Evolutionary conservation across 30 jellyfish, hydroid and myxozoan genomes (phyloP), one percentile per base, ranked within the genome.

Genomic region (Chironex yamaguchii): DNA sequence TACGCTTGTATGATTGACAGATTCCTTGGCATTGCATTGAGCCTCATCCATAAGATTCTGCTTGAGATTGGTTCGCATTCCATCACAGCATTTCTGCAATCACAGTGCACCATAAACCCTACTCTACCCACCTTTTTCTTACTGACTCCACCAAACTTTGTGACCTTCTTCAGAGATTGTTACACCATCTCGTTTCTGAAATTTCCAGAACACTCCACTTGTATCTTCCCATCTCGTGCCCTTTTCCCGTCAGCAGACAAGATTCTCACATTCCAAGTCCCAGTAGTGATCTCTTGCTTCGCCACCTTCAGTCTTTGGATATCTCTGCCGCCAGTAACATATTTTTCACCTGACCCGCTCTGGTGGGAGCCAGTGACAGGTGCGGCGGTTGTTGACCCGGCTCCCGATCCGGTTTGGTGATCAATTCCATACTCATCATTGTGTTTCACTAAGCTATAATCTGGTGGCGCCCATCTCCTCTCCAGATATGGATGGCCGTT

Each of bases 211-310:
- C 62, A 34, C 22, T 76, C 90, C 84, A 62, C 36, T 25, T 58
- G 81, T 53, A 58, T 4, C 48, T 79, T 30, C 36, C 70, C 90
- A 79, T 53, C 33, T 79, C 90, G 9, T 79, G 36, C 25, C 35
- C 90, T 71, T 62, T 79, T 79, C 29, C 90, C 83, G 33, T 48
- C 22, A 26, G 67, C 71, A 23, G 69, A 21, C 29, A 79, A 58
- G 14, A 71, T 62, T 79, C 90, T 31, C 82, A 81, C 92, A 49
- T 81, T 81, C 92, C 89, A 81, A 22, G 92, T 81, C 24, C 89
- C 88, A 36, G 67, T 81, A 76, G 92, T 65, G 36, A 36, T 75
- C 21, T 67, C 86, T 25, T 34, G 77, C 64, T 81, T 81, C 66
- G 76, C 90, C 68, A 66, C 26, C 11, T 62, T 62, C 11, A 42